Evolutionary conservation across 2,113 vertebrate species (phyloP).

Genomic region (Syngnathus typhle): DNA sequence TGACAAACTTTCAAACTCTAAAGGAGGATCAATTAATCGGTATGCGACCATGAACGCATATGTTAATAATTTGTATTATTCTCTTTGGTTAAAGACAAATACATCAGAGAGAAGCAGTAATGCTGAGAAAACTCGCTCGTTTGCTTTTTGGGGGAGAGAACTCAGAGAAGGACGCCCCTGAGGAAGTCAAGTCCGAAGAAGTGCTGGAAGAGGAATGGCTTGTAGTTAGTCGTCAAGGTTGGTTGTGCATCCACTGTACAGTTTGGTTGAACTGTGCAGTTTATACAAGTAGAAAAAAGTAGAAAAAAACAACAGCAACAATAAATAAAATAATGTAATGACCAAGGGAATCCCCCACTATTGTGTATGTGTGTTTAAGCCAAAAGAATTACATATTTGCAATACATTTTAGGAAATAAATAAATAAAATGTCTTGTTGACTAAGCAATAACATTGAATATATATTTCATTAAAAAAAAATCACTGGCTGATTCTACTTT

Average conservation of each 20-base stretch:
- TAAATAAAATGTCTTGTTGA: too few relatives aligned
- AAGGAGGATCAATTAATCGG: constrained; percentile 2
- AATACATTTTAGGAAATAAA: too few relatives aligned
- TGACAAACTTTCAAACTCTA: constrained; percentile 13
- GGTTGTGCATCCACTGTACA: constrained; percentile 30
- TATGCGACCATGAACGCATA: not conserved
- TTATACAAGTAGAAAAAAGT: too few relatives aligned
- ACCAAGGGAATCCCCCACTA: too few relatives aligned
- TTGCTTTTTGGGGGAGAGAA: constrained; percentile 80
- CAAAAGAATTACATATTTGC: too few relatives aligned
- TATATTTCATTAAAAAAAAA: too few relatives aligned
- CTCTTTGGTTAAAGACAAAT: constrained; percentile 14
- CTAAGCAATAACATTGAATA: too few relatives aligned
- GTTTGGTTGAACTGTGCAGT: not conserved
- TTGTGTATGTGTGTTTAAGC: too few relatives aligned
- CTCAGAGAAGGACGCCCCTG: too few relatives aligned
- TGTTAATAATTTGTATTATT: not conserved
- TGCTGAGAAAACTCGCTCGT: constrained; percentile 83
- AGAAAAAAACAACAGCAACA: too few relatives aligned
- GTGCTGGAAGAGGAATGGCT: constrained; percentile 87
- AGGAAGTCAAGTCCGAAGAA: constrained; percentile 68
- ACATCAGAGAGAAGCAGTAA: constrained; percentile 37
- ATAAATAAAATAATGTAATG: too few relatives aligned
- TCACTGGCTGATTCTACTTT: not conserved
- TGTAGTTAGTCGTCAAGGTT: constrained; percentile 83